Percentiles rank a stretch among this genome's conserved stretches.
These are phyloP conservation scores for Sprattus sprattus DNA, from an alignment of 2,113 vertebrate species.

Conservation along the genomic window DNA sequence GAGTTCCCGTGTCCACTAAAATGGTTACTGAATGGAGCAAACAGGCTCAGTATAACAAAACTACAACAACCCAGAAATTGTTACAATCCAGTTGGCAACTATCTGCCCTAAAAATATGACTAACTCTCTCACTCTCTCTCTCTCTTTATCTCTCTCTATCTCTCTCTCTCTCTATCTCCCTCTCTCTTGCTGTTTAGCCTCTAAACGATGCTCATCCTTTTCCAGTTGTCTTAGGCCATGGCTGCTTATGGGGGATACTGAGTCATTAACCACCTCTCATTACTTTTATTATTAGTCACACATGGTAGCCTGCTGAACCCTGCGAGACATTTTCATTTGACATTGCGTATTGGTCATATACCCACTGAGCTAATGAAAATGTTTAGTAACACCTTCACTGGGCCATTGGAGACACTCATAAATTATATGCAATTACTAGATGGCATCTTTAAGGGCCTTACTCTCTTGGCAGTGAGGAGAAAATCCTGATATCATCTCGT, in stretches of 20 bases:
- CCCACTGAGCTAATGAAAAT: background rate
- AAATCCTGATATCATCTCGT: background rate
- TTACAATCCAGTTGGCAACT: background rate
- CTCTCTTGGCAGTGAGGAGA: background rate
- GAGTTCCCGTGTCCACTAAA: background rate
- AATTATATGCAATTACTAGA: background rate
- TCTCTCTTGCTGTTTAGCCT: background rate
- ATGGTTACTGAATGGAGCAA: background rate
- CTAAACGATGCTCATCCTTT: background rate
- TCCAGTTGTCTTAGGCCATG: slow-evolving; percentile 2
- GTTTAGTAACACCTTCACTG: background rate
- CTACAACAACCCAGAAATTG: background rate
- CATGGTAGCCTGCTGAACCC: background rate
- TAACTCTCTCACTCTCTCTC: background rate
- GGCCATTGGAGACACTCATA: background rate
- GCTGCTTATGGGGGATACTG: background rate
- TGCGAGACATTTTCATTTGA: slow-evolving; percentile 9
- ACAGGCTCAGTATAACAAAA: background rate
- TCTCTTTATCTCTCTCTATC: background rate
- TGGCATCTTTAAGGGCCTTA: background rate
- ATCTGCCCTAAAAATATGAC: background rate
- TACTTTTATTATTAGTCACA: slow-evolving; percentile 13
- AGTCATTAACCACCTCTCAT: slow-evolving; percentile 1
- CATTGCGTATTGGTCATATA: background rate
- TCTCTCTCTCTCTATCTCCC: background rate